These are phyloP conservation scores for Antheraea assamensis DNA, from an alignment of 2,888 invertebrate genomes.

Conservation along the genomic window DNA sequence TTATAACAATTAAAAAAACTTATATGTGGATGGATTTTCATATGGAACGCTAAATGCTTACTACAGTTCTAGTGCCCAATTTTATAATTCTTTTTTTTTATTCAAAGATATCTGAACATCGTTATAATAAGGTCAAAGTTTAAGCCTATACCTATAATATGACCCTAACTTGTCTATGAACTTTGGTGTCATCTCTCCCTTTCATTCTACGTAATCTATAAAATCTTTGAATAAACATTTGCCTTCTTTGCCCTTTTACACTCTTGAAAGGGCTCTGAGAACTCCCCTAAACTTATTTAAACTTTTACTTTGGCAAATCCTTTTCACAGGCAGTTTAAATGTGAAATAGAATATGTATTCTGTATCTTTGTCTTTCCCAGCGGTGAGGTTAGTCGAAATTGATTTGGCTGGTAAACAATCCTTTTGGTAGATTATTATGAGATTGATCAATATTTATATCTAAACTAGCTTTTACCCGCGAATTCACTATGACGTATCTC, in stretches of 20 bases:
- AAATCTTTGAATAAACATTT: slow-evolving; percentile 81
- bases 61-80: background rate
- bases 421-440: slow-evolving; percentile 32
- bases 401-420: slow-evolving; percentile 55
- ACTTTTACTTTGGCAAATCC: slow-evolving; percentile 79
- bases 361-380: slow-evolving; percentile 36
- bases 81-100: background rate
- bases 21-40: too few species aligned
- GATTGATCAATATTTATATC: background rate
- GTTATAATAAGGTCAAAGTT: background rate
- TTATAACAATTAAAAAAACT: too few species aligned
- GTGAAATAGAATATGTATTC: slow-evolving; percentile 76
- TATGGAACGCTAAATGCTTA: background rate
- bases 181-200: slow-evolving; percentile 46
- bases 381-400: slow-evolving; percentile 54
- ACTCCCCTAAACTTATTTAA: slow-evolving; percentile 80
- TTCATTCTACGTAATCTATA: slow-evolving; percentile 70
- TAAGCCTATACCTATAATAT: background rate
- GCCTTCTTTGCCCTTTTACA: slow-evolving; percentile 77
- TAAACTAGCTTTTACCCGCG: too few species aligned
- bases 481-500: background rate
- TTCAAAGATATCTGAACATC: background rate
- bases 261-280: slow-evolving; percentile 77
- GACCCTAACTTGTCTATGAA: slow-evolving; percentile 40
- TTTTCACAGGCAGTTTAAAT: slow-evolving; percentile 76